Percentiles rank a stretch among this genome's conserved stretches.
Evolutionary conservation across 53 echinoderm and acorn worm species (phyloP).

Genomic region (Holothuria leucospilota): DNA sequence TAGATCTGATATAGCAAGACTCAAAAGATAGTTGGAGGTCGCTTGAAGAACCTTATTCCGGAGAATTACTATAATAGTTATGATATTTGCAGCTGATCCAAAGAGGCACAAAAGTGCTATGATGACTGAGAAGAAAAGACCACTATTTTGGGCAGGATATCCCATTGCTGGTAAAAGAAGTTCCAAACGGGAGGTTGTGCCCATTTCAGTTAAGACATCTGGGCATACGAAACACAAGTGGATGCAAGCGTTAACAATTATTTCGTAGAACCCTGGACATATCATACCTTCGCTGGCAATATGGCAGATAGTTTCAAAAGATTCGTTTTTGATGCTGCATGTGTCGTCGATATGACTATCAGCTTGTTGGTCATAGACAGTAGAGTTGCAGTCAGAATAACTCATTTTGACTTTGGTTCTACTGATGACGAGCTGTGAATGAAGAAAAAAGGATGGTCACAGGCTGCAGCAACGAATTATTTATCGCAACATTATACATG

Average conservation of each 20-base stretch:
- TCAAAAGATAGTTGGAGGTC: conserved; percentile 33
- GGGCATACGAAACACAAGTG: conserved; percentile 58
- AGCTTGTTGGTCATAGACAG: too few relatives aligned
- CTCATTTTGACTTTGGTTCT: too few relatives aligned
- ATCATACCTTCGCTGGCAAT: too few relatives aligned
- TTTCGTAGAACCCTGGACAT: background rate
- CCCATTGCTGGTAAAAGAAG: conserved; percentile 11
- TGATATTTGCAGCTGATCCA: conserved; percentile 86
- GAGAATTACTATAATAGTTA: conserved; percentile 87
- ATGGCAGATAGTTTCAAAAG: too few relatives aligned
- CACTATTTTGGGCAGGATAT: background rate
- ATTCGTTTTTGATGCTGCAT: too few relatives aligned
- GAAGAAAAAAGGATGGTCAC: too few relatives aligned
- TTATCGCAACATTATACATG: too few relatives aligned
- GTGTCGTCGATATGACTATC: too few relatives aligned
- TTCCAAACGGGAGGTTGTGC: conserved; percentile 59
- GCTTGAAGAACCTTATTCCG: conserved; percentile 67
- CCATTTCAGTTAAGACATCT: conserved; percentile 58
- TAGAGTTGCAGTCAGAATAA: too few relatives aligned
- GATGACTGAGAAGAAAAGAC: conserved; percentile 71
- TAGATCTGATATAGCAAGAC: conserved; percentile 29
- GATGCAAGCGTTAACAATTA: conserved; percentile 53
- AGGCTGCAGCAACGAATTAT: too few relatives aligned
- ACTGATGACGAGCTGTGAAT: too few relatives aligned
- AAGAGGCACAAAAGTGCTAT: conserved; percentile 65